These are phyloP conservation scores for Eurois occulta DNA, from an alignment of 2,888 invertebrate genomes.

Conservation along the genomic window DNA sequence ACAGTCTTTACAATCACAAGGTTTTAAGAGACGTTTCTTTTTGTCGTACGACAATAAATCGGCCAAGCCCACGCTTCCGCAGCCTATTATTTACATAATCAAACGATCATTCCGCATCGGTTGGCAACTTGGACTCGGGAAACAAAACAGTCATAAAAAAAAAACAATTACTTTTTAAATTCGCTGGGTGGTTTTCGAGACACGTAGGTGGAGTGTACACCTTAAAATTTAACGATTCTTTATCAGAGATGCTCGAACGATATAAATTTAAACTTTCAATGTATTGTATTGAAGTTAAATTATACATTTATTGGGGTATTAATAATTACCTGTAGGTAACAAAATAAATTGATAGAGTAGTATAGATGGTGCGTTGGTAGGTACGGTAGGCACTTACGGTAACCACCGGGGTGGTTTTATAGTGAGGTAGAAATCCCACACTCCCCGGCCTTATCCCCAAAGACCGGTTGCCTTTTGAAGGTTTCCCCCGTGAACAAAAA, in stretches of 20 bases:
- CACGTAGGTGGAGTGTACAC: conserved; percentile 31
- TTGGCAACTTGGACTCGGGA: conserved; percentile 70
- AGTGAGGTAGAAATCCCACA: no score
- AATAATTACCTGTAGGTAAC: not conserved
- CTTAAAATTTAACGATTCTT: conserved; percentile 32
- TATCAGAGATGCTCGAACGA: not conserved
- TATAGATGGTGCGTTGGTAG: not conserved
- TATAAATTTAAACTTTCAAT: conserved; percentile 16
- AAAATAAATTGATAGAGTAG: not conserved
- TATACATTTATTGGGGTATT: conserved; percentile 9
- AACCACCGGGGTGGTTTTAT: no score
- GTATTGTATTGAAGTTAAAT: not conserved
- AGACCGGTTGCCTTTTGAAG: no score
- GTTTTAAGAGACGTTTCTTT: conserved; percentile 63
- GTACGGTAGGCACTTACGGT: no score
- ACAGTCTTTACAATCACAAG: conserved; percentile 58
- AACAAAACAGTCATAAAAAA: conserved; percentile 55
- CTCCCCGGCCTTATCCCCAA: no score
- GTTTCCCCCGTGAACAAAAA: no score
- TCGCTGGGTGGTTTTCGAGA: conserved; percentile 26
- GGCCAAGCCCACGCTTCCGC: conserved; percentile 84
- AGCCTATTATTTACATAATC: conserved; percentile 80
- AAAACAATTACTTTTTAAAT: conserved; percentile 48
- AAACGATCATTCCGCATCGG: conserved; percentile 82
- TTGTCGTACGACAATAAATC: conserved; percentile 67